Percentiles rank a stretch among this genome's conserved stretches.
Conservation (phyloP, 2,113 vertebrate species). For the Eretmochelys imbricata region DNA sequence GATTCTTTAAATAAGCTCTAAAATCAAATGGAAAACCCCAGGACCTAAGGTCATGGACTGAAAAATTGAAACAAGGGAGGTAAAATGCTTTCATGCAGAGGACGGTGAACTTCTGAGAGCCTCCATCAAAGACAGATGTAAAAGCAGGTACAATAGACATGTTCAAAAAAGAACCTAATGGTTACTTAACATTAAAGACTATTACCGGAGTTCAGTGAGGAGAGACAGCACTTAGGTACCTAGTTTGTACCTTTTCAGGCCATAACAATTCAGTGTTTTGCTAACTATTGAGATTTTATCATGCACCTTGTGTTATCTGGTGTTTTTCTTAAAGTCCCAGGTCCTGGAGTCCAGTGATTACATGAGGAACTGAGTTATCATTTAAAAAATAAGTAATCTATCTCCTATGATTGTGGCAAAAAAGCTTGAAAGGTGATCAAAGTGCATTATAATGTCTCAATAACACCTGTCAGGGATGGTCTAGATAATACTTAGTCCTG, state of each 20-base stretch:
- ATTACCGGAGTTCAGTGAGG: background rate
- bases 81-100: background rate
- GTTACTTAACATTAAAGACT: background rate
- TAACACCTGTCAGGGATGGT: no score
- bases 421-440: background rate
- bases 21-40: conserved; percentile 13
- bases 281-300: background rate
- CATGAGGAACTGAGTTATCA: background rate
- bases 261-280: background rate
- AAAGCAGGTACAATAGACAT: background rate
- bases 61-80: background rate
- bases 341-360: background rate
- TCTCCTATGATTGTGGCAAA: background rate
- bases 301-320: background rate
- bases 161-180: background rate
- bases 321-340: background rate
- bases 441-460: background rate
- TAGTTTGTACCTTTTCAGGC: background rate
- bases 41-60: background rate
- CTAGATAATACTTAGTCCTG: no score
- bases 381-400: background rate
- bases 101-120: background rate
- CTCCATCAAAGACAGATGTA: background rate
- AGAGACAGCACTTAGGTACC: background rate
- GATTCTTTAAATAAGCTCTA: conserved; percentile 14